A percentile compares a stretch with the other conserved stretches of the same genome.
phyloP scores from a whole-genome alignment of 2,888 invertebrate genomes.

The Smittia aterrima region DNA sequence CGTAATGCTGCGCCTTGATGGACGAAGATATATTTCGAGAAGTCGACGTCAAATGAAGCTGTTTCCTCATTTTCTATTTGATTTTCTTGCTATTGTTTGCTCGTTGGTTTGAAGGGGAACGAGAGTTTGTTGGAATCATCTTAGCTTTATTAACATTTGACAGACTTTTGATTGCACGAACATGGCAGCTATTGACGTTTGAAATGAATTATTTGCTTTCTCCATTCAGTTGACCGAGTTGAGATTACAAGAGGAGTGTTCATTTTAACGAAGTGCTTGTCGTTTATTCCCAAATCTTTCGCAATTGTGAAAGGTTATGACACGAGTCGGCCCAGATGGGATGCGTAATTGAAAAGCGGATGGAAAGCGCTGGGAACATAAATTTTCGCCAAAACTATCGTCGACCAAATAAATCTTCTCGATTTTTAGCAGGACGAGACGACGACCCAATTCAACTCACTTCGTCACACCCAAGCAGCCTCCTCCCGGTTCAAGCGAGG shows the following conservation, averaged over 20 bases:
- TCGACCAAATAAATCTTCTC: not conserved
- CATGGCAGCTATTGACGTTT: not conserved
- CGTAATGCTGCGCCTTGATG: too few relatives aligned
- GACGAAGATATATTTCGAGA: not conserved
- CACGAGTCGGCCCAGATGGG: not conserved
- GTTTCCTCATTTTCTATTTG: too few relatives aligned
- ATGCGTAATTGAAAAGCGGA: slow-evolving; percentile 1
- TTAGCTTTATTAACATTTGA: not conserved
- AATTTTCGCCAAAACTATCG: not conserved
- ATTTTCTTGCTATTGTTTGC: not conserved
- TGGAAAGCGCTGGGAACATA: not conserved
- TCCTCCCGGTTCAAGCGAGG: not conserved
- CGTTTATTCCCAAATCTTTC: not conserved
- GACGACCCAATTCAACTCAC: not conserved
- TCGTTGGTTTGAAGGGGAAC: not conserved
- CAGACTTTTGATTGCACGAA: not conserved
- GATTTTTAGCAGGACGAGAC: not conserved
- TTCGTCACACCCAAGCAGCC: slow-evolving; percentile 2
- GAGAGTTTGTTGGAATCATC: not conserved
- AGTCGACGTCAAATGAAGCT: too few relatives aligned
- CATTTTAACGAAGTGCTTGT: too few relatives aligned
- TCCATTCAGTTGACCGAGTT: too few relatives aligned
- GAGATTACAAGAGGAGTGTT: too few relatives aligned
- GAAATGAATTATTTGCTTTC: too few relatives aligned
- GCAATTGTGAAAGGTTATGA: not conserved